phyloP scores from a whole-genome alignment of 37 sponge, comb jelly and placozoan genomes.

The Spongilla lacustris region DNA sequence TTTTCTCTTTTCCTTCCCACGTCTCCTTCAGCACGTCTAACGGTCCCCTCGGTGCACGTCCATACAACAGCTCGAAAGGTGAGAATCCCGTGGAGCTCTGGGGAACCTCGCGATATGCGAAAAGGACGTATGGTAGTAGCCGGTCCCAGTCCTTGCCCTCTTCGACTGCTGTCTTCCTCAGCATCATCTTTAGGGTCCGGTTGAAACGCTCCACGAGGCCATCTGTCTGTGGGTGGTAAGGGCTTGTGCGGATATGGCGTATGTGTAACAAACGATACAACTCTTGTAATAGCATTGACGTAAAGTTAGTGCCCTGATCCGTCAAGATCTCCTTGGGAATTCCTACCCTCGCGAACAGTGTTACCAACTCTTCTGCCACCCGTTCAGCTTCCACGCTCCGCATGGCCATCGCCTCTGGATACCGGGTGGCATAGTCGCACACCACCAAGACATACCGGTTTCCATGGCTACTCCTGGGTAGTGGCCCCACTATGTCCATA shows the following conservation, averaged over 20 bases:
- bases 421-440: conserved; percentile 6
- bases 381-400: conserved; percentile 6
- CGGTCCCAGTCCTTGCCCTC: conserved; percentile 18
- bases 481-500: neutral
- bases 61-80: conserved; percentile 37
- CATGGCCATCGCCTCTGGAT: conserved; percentile 20
- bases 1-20: neutral
- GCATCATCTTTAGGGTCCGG: conserved; percentile 26
- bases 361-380: conserved; percentile 27
- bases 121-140: conserved; percentile 8
- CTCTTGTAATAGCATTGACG: neutral
- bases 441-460: neutral
- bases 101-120: conserved; percentile 38
- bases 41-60: conserved; percentile 14
- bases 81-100: conserved; percentile 37
- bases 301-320: conserved; percentile 39
- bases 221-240: conserved; percentile 46
- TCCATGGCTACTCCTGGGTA: neutral
- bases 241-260: conserved; percentile 15
- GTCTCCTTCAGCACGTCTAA: conserved; percentile 39
- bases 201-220: conserved; percentile 42
- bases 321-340: conserved; percentile 31
- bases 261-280: conserved; percentile 15
- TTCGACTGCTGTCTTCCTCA: conserved; percentile 2
- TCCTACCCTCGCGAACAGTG: conserved; percentile 19